These are phyloP conservation scores for Flexamia atlantica DNA, from an alignment of 2,888 invertebrate species.

Conservation along the genomic window DNA sequence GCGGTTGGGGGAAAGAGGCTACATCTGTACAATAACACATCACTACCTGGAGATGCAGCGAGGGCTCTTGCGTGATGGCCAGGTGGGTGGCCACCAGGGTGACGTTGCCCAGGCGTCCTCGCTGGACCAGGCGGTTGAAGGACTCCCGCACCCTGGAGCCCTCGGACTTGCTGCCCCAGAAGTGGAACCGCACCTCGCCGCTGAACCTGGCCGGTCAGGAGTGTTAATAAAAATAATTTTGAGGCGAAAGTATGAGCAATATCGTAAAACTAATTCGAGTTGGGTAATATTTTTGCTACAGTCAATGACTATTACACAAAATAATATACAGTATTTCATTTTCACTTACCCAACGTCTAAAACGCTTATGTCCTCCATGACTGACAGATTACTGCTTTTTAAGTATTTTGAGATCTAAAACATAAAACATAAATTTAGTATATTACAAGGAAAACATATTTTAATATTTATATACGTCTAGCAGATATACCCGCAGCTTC, in stretches of 20 bases:
- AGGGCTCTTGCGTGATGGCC: slow-evolving; percentile 83
- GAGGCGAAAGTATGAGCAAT: no score
- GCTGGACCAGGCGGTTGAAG: slow-evolving; percentile 79
- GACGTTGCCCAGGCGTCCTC: slow-evolving; percentile 79
- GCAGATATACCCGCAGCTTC: no score
- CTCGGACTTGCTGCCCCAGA: slow-evolving; percentile 77
- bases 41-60: slow-evolving; percentile 67
- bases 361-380: slow-evolving; percentile 81
- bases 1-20: no score
- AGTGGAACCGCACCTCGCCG: slow-evolving; percentile 74
- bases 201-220: slow-evolving; percentile 60
- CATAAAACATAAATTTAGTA: no score
- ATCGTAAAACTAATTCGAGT: no score
- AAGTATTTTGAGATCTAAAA: slow-evolving; percentile 83
- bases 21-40: no score
- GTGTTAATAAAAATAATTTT: no score
- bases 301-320: no score
- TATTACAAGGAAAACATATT: no score
- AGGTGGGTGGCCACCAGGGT: slow-evolving; percentile 82
- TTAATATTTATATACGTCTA: no score
- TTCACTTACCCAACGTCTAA: slow-evolving; percentile 84
- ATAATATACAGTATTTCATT: no score
- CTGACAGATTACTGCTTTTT: slow-evolving; percentile 82
- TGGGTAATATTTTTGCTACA: no score
- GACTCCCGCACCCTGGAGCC: slow-evolving; percentile 77